A percentile compares a stretch with the other conserved stretches of the same genome.
These are phyloP conservation scores for Drosophila demipolita DNA, from an alignment of 2,888 invertebrate species.

Conservation along the genomic window DNA sequence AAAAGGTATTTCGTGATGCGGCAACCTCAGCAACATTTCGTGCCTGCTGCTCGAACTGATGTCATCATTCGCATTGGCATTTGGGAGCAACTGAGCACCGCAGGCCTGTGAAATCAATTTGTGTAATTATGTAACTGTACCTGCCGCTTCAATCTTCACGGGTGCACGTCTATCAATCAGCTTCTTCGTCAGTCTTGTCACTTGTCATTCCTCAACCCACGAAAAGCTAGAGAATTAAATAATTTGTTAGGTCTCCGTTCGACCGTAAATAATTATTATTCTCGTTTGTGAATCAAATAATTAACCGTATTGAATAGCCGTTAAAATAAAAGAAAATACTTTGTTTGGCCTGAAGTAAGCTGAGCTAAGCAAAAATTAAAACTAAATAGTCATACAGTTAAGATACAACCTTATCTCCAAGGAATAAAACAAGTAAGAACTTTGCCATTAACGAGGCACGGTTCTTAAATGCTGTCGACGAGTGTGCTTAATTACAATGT, in stretches of 20 bases:
- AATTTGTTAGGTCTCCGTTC: not conserved
- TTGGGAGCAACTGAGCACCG: constrained; percentile 67
- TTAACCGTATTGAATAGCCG: not conserved
- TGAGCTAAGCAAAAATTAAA: not conserved
- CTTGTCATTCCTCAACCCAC: not conserved
- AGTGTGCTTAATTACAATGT: not conserved
- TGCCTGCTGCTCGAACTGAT: constrained; percentile 41
- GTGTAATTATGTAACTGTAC: constrained; percentile 76
- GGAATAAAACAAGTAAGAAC: not conserved
- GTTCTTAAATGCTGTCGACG: not conserved
- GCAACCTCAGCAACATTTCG: constrained; percentile 43
- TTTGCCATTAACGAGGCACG: not conserved
- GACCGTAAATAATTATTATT: not conserved
- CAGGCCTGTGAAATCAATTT: constrained; percentile 73
- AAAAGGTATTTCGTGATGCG: constrained; percentile 75
- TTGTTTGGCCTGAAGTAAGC: not conserved
- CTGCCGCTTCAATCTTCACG: constrained; percentile 44
- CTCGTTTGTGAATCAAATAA: not conserved
- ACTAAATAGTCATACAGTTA: not conserved
- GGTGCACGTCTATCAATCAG: constrained; percentile 40
- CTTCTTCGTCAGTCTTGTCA: constrained; percentile 34
- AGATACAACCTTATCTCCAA: not conserved
- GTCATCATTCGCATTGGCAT: constrained; percentile 52
- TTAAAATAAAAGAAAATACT: not conserved
- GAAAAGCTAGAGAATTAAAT: not conserved